Evolutionary conservation across 53 echinoderm and acorn worm genomes (phyloP), one percentile per base, ranked within the genome.

Genomic region (Crossaster papposus): DNA sequence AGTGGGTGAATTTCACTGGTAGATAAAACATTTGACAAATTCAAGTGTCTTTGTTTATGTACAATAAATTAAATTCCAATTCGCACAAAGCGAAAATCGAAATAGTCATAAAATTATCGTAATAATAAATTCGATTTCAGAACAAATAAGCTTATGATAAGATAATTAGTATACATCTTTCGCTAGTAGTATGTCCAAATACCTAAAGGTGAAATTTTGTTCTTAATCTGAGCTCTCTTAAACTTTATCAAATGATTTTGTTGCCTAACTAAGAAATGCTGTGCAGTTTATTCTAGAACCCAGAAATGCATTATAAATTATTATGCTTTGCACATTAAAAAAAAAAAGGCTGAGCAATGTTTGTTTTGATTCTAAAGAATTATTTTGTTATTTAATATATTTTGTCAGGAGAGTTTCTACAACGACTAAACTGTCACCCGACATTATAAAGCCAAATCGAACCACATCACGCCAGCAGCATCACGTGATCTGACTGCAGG

Each of bases 401-500:
- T 68, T 26, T 10, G 68, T 68, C 9, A 20, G 68, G 28, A n/a
- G 24, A 6, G 24, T 68, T 10, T 68, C 68, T 68, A 68, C 68
- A 5, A 10, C 11, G 11, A 58, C 58, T 58, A 4, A 20, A 68
- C 4, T 23, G 28, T 68, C 68, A 11, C 68, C 68, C 35, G 74
- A 73, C 74, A 35, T 8, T 32, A 44, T 44, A 44, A 44, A 26
- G 29, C 70, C 14, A 34, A 51, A 51, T 78, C 78, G 32, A 51
- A 50, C 78, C 28, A 78, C 51, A 44, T 78, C 78, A 78, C 51
- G 78, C 78, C 78, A 51, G 50, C 50, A 23, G 14, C 24, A 26
- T 78, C 78, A 78, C 51, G 50, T 78, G 78, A 78, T 50, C 78
- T 33, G 2, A 74, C 34, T 35, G 75, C 75, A 74, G 36, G n/a